These are phyloP conservation scores for Ennomos quercinarius DNA, from an alignment of 2,888 invertebrate species.

Conservation along the genomic window DNA sequence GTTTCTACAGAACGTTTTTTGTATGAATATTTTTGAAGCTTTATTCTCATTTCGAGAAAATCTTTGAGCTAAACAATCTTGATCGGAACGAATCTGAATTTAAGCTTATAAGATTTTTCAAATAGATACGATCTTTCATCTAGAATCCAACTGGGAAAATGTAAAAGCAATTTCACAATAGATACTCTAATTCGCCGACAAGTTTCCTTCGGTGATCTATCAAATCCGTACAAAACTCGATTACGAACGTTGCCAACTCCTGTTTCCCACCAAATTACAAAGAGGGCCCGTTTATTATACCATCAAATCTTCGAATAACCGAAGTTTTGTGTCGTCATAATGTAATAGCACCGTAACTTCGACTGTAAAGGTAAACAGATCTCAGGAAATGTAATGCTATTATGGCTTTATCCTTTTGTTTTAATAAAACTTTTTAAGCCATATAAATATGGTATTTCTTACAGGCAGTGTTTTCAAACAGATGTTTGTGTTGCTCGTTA, in stretches of 20 bases:
- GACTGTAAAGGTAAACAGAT: constrained; percentile 29
- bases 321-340: constrained; percentile 33
- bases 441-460: constrained; percentile 43
- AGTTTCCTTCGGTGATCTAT: constrained; percentile 24
- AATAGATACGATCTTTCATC: no score
- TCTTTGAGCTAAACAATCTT: no score
- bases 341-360: constrained; percentile 24
- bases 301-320: constrained; percentile 31
- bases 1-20: constrained; percentile 12
- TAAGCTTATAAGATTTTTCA: no score
- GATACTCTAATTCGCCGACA: constrained; percentile 12
- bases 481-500: constrained; percentile 40
- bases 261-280: constrained; percentile 32
- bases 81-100: neutral
- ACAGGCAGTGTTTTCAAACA: constrained; percentile 31
- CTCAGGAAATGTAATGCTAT: constrained; percentile 28
- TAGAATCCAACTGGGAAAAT: constrained; percentile 7
- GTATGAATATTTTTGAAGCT: neutral
- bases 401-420: constrained; percentile 41
- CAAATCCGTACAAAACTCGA: constrained; percentile 30
- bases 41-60: no score
- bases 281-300: constrained; percentile 31
- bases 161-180: constrained; percentile 8
- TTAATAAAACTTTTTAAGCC: constrained; percentile 57
- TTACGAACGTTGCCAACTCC: constrained; percentile 25